Evolutionary conservation across 2,888 invertebrate species (phyloP), one percentile per base, ranked within the genome.

Genomic region (Lasioglossum zephyrum): DNA sequence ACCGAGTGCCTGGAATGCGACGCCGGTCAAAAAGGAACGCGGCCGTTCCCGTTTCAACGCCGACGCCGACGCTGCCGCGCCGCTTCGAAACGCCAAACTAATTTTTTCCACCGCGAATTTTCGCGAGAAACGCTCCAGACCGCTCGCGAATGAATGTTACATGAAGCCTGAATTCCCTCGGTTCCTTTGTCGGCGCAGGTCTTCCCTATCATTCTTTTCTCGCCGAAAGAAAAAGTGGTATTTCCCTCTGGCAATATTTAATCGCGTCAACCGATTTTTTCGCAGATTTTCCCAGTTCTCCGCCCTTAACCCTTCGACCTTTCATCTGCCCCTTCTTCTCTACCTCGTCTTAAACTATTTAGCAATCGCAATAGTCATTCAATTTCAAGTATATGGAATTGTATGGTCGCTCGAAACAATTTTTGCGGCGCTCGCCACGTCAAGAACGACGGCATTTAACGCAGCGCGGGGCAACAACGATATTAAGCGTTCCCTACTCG

Each of bases 111-210:
- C 73, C 82, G 72, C 77, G 85, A 89, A 87, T 91, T 90, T 87
- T 76, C 78, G 72, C 75, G 77, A 74, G 78, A 85, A 78, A 83
- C 79, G 5, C 39, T 88, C 87, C 91, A 87, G 88, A 73, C 77
- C 88, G 91, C 60, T 88, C 74, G 76, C 60, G 85, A 87, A 91
- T 90, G 89, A 91, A 91, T 90, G 87, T 91, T 88, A 86, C 85
- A 91, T 86, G 87, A 87, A 76, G 47, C 66, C 81, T 70, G 86
- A 87, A 73, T 72, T 73, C 79, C 73, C 31, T 16, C 26, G 36
- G 69, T 79, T 75, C 69, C 66, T 77, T 49, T 39, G 49, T 41
- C 70, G 13, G 72, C 36, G 0, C 36, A 36, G 60, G 53, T 57
- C 26, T 36, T 82, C 53, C 41, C 26, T 31, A 41, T 39, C n/a